phyloP scores from a whole-genome alignment of 2,888 invertebrate species.

The Drosophila putrida region DNA sequence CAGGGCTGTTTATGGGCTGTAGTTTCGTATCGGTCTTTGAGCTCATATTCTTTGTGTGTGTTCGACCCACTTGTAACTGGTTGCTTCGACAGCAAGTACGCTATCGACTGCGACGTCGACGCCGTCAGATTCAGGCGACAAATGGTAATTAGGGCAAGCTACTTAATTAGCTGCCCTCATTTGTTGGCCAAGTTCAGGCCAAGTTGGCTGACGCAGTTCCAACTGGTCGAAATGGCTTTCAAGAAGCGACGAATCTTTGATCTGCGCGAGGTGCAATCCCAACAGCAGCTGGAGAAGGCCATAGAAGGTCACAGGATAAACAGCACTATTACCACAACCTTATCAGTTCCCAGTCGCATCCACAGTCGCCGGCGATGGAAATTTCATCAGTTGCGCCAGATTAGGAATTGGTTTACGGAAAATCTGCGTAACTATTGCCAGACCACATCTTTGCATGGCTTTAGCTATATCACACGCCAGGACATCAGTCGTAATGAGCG shows the following conservation, averaged over 20 bases:
- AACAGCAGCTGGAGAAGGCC: conserved; percentile 33
- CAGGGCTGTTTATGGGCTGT: conserved; percentile 90
- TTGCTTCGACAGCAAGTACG: conserved; percentile 71
- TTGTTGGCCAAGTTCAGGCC: conserved; percentile 12
- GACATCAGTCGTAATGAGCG: conserved; percentile 87
- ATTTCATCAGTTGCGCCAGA: conserved; percentile 20
- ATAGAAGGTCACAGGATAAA: conserved; percentile 3
- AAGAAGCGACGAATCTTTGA: conserved; percentile 73
- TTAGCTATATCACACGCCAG: conserved; percentile 88
- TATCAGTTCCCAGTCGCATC: background rate
- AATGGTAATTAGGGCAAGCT: conserved; percentile 54
- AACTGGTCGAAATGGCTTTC: conserved; percentile 52
- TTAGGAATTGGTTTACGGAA: conserved; percentile 77
- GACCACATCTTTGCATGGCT: conserved; percentile 90
- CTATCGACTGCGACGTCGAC: conserved; percentile 56
- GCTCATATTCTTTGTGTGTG: conserved; percentile 85
- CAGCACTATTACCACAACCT: conserved; percentile 5
- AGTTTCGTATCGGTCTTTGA: conserved; percentile 90
- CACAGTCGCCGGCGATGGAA: conserved; percentile 4
- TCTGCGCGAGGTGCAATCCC: conserved; percentile 57
- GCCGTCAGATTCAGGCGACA: conserved; percentile 37
- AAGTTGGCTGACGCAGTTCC: conserved; percentile 25
- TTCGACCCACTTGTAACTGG: conserved; percentile 82
- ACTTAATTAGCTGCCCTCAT: conserved; percentile 45
- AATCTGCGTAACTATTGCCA: conserved; percentile 87